Conservation (phyloP, 2,797 vertebrate genomes). For the Alectoris magna region DNA sequence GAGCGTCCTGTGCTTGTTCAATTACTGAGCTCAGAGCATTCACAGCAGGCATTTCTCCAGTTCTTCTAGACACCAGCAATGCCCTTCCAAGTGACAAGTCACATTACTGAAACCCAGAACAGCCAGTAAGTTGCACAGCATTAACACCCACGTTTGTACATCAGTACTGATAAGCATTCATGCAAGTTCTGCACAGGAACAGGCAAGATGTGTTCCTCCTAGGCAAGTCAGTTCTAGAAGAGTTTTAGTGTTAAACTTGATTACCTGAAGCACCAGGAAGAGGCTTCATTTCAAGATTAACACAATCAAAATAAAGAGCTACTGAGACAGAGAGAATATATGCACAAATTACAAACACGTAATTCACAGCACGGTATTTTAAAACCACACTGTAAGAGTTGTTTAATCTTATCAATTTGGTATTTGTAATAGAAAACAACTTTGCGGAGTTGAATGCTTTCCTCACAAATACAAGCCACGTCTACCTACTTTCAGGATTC, state of each 20-base stretch:
- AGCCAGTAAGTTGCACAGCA: neutral
- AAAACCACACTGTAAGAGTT: neutral
- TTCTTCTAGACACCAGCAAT: neutral
- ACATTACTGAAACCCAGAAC: neutral
- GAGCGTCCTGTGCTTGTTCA: neutral
- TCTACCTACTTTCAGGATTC: neutral
- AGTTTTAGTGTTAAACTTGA: neutral
- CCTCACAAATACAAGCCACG: neutral
- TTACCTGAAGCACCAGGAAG: neutral
- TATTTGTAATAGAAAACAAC: neutral
- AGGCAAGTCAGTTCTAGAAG: neutral
- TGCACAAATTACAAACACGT: neutral
- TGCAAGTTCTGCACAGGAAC: neutral
- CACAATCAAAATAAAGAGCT: neutral
- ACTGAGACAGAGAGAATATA: rapidly evolving
- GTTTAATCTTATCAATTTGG: neutral
- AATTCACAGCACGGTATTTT: neutral
- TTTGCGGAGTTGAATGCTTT: neutral
- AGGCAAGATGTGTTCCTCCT: neutral
- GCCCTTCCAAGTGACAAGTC: neutral
- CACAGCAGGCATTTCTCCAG: neutral
- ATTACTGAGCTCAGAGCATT: neutral
- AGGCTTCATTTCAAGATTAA: neutral
- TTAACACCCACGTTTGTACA: neutral
- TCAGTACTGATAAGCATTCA: neutral